Evolutionary conservation across 2,113 vertebrate species (phyloP).

Genomic region (Melanostigma gelatinosum): DNA sequence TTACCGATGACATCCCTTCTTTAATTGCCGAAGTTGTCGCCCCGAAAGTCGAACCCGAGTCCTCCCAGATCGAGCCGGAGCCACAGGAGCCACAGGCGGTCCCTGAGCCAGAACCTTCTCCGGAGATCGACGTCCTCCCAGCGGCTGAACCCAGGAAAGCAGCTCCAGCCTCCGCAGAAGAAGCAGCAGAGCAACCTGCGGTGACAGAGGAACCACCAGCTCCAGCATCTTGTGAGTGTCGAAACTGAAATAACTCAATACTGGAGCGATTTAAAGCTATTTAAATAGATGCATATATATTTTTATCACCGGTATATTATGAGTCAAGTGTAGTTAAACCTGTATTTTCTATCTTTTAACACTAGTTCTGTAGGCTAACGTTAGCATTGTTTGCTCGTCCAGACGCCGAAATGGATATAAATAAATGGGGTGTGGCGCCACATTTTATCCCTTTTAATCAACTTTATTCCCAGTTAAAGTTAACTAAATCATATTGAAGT

Average conservation of each 20-base stretch:
- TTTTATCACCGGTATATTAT: fast-evolving
- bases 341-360: background rate
- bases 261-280: fast-evolving
- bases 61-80: conserved; percentile 6
- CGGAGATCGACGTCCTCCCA: conserved; percentile 72
- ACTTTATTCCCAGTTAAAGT: too few relatives aligned
- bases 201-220: conserved; percentile 67
- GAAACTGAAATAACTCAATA: fast-evolving
- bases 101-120: conserved; percentile 51
- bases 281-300: background rate
- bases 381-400: conserved; percentile 21
- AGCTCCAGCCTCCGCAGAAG: conserved; percentile 69
- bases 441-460: background rate
- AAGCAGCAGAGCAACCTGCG: conserved; percentile 62
- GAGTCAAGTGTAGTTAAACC: background rate
- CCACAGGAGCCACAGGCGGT: conserved; percentile 25
- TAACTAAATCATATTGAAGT: background rate
- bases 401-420: background rate
- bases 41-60: conserved; percentile 60
- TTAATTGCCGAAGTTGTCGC: background rate
- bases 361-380: background rate
- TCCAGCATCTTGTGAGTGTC: conserved; percentile 77
- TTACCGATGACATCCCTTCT: background rate
- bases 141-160: conserved; percentile 58
- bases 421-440: fast-evolving